A percentile compares a stretch with the other conserved stretches of the same genome.
phyloP scores from a whole-genome alignment of 1,140 invertebrate genomes.

The Archivesica marissinica region DNA sequence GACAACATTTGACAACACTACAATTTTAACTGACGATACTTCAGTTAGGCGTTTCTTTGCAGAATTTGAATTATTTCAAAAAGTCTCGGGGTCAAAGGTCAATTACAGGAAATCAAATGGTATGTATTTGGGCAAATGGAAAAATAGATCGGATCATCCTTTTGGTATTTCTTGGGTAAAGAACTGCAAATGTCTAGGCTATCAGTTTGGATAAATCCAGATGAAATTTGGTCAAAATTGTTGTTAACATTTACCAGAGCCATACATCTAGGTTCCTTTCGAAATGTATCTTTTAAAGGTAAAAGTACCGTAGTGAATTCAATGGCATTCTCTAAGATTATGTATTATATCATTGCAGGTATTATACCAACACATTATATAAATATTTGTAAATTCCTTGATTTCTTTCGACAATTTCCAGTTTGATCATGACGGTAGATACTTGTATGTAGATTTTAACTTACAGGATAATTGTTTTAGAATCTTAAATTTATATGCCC shows the following conservation, averaged over 20 bases:
- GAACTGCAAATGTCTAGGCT: conserved; percentile 60
- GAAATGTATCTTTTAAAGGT: conserved; percentile 43
- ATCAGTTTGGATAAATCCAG: conserved; percentile 57
- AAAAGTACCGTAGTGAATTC: conserved; percentile 57
- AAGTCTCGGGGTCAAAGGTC: conserved; percentile 62
- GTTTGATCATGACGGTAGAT: too few relatives aligned
- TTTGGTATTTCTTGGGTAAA: conserved; percentile 67
- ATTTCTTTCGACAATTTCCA: too few relatives aligned
- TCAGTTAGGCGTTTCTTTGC: conserved; percentile 57
- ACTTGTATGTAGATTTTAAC: too few relatives aligned
- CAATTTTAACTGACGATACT: conserved; percentile 29
- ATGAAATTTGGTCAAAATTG: conserved; percentile 61
- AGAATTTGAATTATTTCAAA: conserved; percentile 50
- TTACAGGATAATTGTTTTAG: too few relatives aligned
- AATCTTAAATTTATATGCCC: too few relatives aligned
- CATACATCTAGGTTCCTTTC: conserved; percentile 19
- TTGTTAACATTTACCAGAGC: conserved; percentile 55
- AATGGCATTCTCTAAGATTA: conserved; percentile 60
- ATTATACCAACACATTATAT: conserved; percentile 58
- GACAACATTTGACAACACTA: conserved; percentile 67
- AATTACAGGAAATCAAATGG: conserved; percentile 64
- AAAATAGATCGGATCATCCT: conserved; percentile 54
- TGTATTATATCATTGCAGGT: conserved; percentile 56
- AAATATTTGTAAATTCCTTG: too few relatives aligned
- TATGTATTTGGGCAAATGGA: conserved; percentile 61